These are phyloP conservation scores for Eudemis profundana DNA, from an alignment of 2,888 invertebrate species.

Conservation along the genomic window DNA sequence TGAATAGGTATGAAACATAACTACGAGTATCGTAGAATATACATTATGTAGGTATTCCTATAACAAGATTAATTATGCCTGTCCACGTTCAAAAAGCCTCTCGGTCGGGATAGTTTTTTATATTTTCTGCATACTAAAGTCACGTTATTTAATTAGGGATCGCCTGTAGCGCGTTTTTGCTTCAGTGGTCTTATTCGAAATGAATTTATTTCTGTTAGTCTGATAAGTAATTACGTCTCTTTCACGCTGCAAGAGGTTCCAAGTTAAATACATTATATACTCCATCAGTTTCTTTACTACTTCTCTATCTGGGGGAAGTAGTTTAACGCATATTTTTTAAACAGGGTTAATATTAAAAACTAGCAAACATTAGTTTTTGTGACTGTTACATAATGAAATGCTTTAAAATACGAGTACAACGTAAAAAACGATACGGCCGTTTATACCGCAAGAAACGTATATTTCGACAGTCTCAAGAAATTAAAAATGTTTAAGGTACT, in stretches of 20 bases:
- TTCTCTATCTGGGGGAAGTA: not conserved
- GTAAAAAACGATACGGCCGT: too few relatives aligned
- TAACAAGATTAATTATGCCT: conserved; percentile 23
- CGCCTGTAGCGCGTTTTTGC: not conserved
- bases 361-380: too few relatives aligned
- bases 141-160: conserved; percentile 28
- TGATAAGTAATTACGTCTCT: not conserved
- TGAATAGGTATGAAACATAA: too few relatives aligned
- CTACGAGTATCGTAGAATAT: not conserved
- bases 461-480: too few relatives aligned
- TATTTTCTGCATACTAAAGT: conserved; percentile 8
- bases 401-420: too few relatives aligned
- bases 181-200: not conserved
- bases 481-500: too few relatives aligned
- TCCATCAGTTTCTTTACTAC: not conserved
- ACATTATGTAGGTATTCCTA: not conserved
- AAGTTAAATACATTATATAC: not conserved
- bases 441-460: too few relatives aligned
- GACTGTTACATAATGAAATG: too few relatives aligned
- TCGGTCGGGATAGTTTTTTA: not conserved
- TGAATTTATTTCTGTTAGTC: conserved; percentile 3
- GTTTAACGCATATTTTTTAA: too few relatives aligned
- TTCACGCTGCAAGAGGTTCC: not conserved
- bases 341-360: too few relatives aligned
- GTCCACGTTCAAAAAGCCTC: conserved; percentile 20